A percentile compares a stretch with the other conserved stretches of the same genome.
Evolutionary conservation across 2,113 vertebrate genomes (phyloP).

Genomic region (Tetrao urogallus): DNA sequence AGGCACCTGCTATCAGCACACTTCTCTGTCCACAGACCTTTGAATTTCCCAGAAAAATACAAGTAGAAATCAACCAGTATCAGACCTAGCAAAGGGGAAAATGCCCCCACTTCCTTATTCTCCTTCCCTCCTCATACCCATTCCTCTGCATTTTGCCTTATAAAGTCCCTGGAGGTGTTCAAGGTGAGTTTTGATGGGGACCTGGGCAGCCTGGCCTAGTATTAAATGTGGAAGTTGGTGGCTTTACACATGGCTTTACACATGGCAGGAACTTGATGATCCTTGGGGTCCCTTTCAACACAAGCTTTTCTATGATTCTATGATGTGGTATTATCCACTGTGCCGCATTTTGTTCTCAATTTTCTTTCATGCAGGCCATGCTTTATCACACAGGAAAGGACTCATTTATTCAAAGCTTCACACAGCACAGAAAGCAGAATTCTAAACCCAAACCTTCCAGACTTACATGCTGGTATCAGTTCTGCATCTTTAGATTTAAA

Average conservation of each 20-base stretch:
- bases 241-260: too few relatives aligned
- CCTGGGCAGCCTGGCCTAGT: too few relatives aligned
- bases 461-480: neutral
- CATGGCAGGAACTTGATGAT: too few relatives aligned
- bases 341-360: rapidly evolving
- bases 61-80: neutral
- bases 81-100: neutral
- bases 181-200: too few relatives aligned
- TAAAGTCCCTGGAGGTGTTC: neutral
- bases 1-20: too few relatives aligned
- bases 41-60: neutral
- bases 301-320: too few relatives aligned
- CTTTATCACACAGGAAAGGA: rapidly evolving
- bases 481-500: neutral
- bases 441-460: rapidly evolving
- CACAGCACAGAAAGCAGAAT: neutral
- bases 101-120: neutral
- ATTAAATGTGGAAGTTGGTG: too few relatives aligned
- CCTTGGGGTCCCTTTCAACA: too few relatives aligned
- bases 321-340: rapidly evolving
- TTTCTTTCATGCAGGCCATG: rapidly evolving
- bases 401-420: neutral
- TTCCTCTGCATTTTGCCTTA: too few relatives aligned
- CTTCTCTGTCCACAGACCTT: neutral
- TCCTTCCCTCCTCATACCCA: neutral